These are phyloP conservation scores for Cephalopachus bancanus DNA, from an alignment of 2,797 vertebrate species.

Conservation along the genomic window DNA sequence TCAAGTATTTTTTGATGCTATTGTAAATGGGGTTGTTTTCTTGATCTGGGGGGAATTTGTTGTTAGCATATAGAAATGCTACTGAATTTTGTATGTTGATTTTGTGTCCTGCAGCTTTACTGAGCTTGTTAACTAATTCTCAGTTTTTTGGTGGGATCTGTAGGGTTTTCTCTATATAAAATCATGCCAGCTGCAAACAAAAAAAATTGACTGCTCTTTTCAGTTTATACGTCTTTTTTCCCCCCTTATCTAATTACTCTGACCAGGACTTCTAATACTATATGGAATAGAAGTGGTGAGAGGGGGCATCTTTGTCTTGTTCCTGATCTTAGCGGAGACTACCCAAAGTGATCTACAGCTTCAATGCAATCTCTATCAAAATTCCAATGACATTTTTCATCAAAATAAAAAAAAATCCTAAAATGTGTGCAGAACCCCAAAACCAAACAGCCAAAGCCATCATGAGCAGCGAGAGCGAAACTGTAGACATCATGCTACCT, in stretches of 20 bases:
- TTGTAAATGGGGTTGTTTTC: not conserved
- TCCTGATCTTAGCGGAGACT: not conserved
- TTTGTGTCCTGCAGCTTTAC: not conserved
- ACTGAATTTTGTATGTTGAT: not conserved
- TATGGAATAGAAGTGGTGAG: not conserved
- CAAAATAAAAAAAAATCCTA: not conserved
- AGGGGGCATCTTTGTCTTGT: not conserved
- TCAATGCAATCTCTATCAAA: not conserved
- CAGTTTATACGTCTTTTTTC: not conserved
- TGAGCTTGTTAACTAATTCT: not conserved
- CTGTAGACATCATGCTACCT: not conserved
- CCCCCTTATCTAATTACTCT: not conserved
- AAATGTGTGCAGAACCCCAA: not conserved
- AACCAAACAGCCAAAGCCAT: not conserved
- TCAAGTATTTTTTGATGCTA: not conserved
- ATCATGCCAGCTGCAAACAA: not conserved
- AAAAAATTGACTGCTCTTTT: not conserved
- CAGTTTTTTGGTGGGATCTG: not conserved
- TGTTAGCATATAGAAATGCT: not conserved
- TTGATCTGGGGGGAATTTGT: not conserved
- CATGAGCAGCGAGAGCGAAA: not conserved
- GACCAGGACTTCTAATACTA: too few relatives aligned
- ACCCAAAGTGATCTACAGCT: not conserved
- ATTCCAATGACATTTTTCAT: not conserved
- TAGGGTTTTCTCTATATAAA: not conserved